Base-by-base conservation (phyloP, 2,113 vertebrate genomes). In the Lepus americanus region DNA sequence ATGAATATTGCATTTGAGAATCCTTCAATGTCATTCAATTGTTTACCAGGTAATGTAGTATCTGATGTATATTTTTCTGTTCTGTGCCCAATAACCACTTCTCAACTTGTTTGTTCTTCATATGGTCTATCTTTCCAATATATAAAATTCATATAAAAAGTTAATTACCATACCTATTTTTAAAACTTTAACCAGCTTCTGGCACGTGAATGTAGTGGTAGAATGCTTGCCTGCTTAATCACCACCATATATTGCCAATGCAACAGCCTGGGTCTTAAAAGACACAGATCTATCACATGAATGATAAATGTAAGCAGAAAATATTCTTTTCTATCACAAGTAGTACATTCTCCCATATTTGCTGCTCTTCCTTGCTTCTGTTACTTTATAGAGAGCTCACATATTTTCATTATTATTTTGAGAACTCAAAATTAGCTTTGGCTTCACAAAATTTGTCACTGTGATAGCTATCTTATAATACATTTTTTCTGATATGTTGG, bases 61-160 rank as follows among this genome's bases (percentile, higher is more conserved):
- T 20, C 53, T 74, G 31, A 3, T 59, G 10, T 66, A 61, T 39
- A 49, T 36, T 69, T 66, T 87, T 87, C 44, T 64, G 6, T 23
- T 64, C 16, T 33, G 16, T 4, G 0, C 53, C 49, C 5, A 4
- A 64, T 72, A 25, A 70, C 1, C 4, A 0, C 33, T 33, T 87
- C 12, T 84, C 44, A 78, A 6, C 36, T 59, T 39, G 23, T 0
- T 0, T n/a, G 16, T 64, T 11, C 31, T 70, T 10, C 12, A 63
- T 7, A 9, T 64, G 81, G 59, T 3, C 2, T 44, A 22, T 39
- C 39, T 11, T 29, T 8, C 25, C 12, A 44, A 22, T 22, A 33
- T 49, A 79, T 63, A 31, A 36, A 12, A n/a, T 22, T 23, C 73
- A 73, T 8, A 20, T 63, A n/a, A 91, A 80, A 59, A n/a, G 66